phyloP scores from a whole-genome alignment of 2,113 vertebrate species.

The Podocnemis expansa region DNA sequence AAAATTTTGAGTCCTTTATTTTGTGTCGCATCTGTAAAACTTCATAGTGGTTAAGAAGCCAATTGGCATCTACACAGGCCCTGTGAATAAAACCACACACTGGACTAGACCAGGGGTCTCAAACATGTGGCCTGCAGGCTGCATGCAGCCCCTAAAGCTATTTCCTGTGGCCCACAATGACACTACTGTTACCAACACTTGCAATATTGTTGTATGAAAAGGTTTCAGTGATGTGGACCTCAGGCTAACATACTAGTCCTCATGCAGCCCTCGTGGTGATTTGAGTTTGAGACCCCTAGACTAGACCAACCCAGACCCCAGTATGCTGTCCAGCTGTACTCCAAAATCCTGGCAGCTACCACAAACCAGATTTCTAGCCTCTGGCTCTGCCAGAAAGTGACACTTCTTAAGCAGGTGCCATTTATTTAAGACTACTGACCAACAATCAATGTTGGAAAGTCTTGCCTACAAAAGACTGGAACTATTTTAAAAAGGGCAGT shows the following conservation, averaged over 20 bases:
- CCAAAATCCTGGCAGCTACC: background rate
- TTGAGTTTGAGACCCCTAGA: too few species aligned
- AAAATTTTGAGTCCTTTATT: background rate
- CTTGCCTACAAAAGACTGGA: background rate
- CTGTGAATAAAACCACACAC: background rate
- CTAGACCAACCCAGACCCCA: background rate
- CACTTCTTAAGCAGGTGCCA: background rate
- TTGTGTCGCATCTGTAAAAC: background rate
- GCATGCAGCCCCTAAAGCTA: too few species aligned
- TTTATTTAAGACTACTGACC: background rate
- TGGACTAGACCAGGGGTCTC: background rate
- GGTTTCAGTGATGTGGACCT: too few species aligned
- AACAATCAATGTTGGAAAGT: fast-evolving
- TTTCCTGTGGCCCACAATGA: too few species aligned
- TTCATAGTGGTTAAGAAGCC: background rate
- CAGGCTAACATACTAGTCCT: too few species aligned
- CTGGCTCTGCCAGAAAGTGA: background rate
- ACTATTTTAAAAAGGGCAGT: too few species aligned
- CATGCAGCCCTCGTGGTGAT: too few species aligned
- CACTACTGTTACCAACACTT: too few species aligned
- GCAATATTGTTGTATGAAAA: too few species aligned
- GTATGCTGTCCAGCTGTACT: background rate
- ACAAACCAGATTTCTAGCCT: background rate
- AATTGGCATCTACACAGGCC: background rate
- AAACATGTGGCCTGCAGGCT: too few species aligned